Conservation (phyloP, 2,888 invertebrate species). For the Megaustenia siamemsis region DNA sequence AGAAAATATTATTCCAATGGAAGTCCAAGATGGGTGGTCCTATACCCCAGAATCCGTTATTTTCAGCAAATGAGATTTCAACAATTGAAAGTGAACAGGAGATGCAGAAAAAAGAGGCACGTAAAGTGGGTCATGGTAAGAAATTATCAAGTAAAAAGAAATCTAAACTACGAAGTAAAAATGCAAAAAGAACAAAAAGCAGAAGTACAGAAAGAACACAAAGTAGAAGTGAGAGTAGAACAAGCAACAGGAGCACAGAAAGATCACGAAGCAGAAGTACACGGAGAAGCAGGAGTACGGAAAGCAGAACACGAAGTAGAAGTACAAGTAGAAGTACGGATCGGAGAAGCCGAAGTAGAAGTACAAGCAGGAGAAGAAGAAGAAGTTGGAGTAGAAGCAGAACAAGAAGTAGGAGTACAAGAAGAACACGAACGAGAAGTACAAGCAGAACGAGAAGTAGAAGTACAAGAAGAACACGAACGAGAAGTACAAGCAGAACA, state of each 20-base stretch:
- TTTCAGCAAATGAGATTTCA: neutral
- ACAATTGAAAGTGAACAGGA: neutral
- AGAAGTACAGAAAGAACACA: neutral
- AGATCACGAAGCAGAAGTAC: neutral
- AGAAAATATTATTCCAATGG: neutral
- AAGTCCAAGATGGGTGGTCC: slow-evolving; percentile 11
- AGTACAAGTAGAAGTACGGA: neutral
- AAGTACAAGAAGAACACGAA: neutral
- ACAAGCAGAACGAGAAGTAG: neutral
- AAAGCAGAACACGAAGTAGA: neutral
- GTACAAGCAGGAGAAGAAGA: neutral
- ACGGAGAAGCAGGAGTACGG: neutral
- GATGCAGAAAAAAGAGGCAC: neutral
- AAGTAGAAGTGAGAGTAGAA: neutral
- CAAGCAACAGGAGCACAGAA: neutral
- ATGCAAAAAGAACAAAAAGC: neutral
- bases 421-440: neutral
- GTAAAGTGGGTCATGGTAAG: too few relatives aligned
- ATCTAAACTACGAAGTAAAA: too few relatives aligned
- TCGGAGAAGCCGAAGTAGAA: neutral
- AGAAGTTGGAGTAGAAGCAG: neutral
- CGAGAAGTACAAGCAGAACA: slow-evolving; percentile 4
- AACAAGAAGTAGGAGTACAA: slow-evolving; percentile 2
- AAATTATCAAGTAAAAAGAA: neutral
- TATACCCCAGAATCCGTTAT: neutral